phyloP scores from a whole-genome alignment of 37 sponge, comb jelly and placozoan species.

The Lycopodina hypogea region DNA sequence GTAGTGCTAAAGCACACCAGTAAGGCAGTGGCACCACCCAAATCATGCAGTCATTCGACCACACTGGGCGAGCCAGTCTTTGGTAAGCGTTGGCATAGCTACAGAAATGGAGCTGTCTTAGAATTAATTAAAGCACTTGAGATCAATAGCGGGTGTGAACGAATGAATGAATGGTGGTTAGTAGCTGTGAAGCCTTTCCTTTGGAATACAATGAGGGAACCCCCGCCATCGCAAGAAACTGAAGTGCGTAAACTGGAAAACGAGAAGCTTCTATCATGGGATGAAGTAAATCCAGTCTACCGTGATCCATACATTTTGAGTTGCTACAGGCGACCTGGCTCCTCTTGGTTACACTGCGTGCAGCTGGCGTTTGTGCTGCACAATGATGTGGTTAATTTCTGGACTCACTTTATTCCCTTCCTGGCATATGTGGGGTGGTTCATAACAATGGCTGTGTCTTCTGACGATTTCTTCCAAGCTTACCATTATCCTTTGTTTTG shows the following conservation, averaged over 20 bases:
- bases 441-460: background rate
- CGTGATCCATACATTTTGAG: slow-evolving; percentile 54
- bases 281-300: background rate
- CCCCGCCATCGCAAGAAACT: too few relatives aligned
- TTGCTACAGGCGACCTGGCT: slow-evolving; percentile 43
- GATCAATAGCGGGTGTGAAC: too few relatives aligned
- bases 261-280: background rate
- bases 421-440: slow-evolving; percentile 49
- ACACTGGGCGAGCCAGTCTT: background rate
- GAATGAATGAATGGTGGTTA: too few relatives aligned
- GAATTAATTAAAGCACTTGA: too few relatives aligned
- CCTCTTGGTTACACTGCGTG: slow-evolving; percentile 21
- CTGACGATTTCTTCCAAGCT: slow-evolving; percentile 27
- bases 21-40: too few relatives aligned
- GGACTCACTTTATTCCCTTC: slow-evolving; percentile 75
- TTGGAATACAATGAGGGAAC: too few relatives aligned
- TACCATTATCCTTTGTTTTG: slow-evolving; percentile 65
- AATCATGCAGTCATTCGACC: background rate
- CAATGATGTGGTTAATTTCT: slow-evolving; percentile 76
- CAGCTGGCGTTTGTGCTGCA: slow-evolving; percentile 35
- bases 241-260: too few relatives aligned
- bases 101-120: too few relatives aligned
- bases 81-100: too few relatives aligned
- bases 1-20: slow-evolving; percentile 9
- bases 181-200: too few relatives aligned